Base-by-base conservation (phyloP, 2,888 invertebrate genomes). In the Drosophila neotestacea region DNA sequence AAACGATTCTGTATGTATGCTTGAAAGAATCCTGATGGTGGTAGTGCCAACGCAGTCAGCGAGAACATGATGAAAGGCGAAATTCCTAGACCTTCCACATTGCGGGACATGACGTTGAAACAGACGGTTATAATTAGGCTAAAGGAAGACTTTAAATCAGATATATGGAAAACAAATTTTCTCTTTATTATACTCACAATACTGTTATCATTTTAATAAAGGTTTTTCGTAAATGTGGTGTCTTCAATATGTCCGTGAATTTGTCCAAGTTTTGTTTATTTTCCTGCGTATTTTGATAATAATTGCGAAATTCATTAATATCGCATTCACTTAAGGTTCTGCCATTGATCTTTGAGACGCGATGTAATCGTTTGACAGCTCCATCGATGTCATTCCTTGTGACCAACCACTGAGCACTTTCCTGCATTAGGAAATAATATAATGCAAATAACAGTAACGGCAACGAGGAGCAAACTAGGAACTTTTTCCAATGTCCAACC, bases 391-490 rank as follows among this genome's bases (percentile, higher is more conserved):
- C 90, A 28, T 94, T 93, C 73, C 93, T 93, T 51, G 94, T 93
- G 6, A 94, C 92, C 28, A 94, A 88, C 94, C 94, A 94, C 74
- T 94, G 93, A 0, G 94, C 94, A 75, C 94, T 94, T 88, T 94
- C 94, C 6, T 94, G 94, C 10, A 92, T 92, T 42, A 94, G 77
- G 22, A 93, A 92, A 62, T 94, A 94, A 76, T 93, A 94, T 1
- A 86, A 42, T 0, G 92, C 68, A 4, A 94, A 91, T 16, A 92
- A 63, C 0, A 93, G 58, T 52, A 93, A 91, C 0, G 94, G 94
- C 44, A 93, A 59, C 1, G 94, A 92, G 0, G 94, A 92, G 62
- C 92, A 92, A 11, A 93, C 79, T 38, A 94, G 87, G 67, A 93
- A 94, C 11, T 79, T 81, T 48, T 93, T 91, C 94, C 94, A 94